These are phyloP conservation scores for Phoenicopterus ruber DNA, from an alignment of 2,113 vertebrate species.

Conservation along the genomic window DNA sequence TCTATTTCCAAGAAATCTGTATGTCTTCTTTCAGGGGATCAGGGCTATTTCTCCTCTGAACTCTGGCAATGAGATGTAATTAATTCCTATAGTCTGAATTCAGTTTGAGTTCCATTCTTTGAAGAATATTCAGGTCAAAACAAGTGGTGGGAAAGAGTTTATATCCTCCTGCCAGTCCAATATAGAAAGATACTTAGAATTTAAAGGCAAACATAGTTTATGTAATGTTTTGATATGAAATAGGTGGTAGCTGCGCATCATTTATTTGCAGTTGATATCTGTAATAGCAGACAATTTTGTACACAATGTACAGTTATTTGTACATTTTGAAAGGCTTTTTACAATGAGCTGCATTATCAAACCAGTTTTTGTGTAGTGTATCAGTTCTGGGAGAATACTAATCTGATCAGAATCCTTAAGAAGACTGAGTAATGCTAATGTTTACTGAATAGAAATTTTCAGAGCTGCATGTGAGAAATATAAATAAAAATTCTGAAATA, in stretches of 20 bases:
- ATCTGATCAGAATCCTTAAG: not conserved
- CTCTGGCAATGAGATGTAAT: not conserved
- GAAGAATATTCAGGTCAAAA: not conserved
- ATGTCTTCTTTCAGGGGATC: not conserved
- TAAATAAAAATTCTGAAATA: not conserved
- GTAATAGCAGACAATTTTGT: not conserved
- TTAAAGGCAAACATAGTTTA: not conserved
- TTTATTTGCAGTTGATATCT: not conserved
- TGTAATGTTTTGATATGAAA: not conserved
- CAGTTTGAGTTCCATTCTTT: not conserved
- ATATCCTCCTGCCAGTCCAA: not conserved
- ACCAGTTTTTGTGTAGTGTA: not conserved
- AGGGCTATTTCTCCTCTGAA: not conserved
- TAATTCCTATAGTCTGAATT: not conserved
- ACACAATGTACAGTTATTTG: not conserved
- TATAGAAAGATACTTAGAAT: not conserved
- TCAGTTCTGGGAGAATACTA: not conserved
- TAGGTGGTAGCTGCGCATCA: not conserved
- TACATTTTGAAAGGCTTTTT: not conserved
- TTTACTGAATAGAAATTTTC: not conserved
- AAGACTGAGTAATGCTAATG: not conserved
- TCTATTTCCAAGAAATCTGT: not conserved
- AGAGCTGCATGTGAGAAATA: not conserved
- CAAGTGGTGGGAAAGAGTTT: not conserved
- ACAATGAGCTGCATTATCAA: not conserved